phyloP scores from a whole-genome alignment of 1,140 invertebrate genomes.

The Galendromus occidentalis region DNA sequence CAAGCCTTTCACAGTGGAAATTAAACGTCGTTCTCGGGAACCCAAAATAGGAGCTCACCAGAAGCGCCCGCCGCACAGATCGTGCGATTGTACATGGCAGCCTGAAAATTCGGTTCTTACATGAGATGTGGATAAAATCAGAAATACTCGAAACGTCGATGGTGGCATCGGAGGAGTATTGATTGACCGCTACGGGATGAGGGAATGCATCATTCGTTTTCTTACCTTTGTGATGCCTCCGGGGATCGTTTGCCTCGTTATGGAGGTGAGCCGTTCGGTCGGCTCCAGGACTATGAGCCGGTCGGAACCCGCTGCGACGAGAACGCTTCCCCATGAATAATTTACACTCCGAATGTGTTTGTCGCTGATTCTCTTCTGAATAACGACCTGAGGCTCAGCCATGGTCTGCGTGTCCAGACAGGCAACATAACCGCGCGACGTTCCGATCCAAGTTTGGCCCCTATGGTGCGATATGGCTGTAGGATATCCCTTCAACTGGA shows the following conservation, averaged over 20 bases:
- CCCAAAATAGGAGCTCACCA: background rate
- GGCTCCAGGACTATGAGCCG: background rate
- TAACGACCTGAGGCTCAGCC: background rate
- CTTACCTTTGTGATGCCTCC: constrained; percentile 1
- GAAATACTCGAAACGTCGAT: background rate
- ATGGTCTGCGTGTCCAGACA: background rate
- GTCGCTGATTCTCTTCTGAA: background rate
- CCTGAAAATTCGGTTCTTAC: background rate
- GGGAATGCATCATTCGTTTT: no score
- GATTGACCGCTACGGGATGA: background rate
- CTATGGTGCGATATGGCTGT: background rate
- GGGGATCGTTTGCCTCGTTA: background rate
- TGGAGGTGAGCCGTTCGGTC: background rate
- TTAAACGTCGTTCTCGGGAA: background rate
- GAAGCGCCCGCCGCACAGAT: background rate
- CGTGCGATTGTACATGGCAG: background rate
- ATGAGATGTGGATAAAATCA: background rate
- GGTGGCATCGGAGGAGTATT: background rate
- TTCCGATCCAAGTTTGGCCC: constrained; percentile 5
- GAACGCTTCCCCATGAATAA: constrained; percentile 2
- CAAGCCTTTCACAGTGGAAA: no score
- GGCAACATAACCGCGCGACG: background rate
- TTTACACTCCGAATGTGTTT: background rate
- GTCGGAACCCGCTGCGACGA: background rate
- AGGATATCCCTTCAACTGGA: constrained; percentile 8